Base-by-base conservation (phyloP, 2,888 invertebrate genomes). In the Folsomia manolachei region DNA sequence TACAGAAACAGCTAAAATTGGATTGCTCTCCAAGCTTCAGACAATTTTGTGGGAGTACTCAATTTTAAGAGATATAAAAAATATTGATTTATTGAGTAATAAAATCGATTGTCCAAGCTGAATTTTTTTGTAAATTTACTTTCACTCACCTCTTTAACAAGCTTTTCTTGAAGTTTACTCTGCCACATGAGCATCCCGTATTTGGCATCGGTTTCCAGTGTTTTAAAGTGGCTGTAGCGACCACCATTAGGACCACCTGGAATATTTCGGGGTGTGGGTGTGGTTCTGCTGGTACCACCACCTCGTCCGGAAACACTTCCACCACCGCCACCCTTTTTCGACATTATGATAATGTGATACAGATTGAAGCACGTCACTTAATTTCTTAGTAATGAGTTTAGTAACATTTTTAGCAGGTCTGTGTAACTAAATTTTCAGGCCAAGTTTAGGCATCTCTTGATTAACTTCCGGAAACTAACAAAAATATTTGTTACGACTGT, bases 151-250 rank as follows among this genome's bases (percentile, higher is more conserved):
- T 77, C 77, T 64, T 77, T 63, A 4, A 77, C 53, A 27, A 77
- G 71, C 67, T 75, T 77, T 23, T 75, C 75, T 53, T 77, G 77
- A 11, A 77, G 71, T 70, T 73, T 75, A 21, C 75, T 75, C 53
- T 77, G 77, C 77, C 77, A 77, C 64, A 77, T 23, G 25, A 77
- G 73, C 77, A 77, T 77, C 65, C 77, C 77, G 60, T 75, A 75
- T 56, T 67, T 67, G 1, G 67, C 14, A 19, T 67, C 67, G n/a
- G 52, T 67, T 23, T 25, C 51, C 52, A 67, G 14, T 24, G 56
- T 25, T 67, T 67, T 67, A 18, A 67, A 56, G 56, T 67, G 67
- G 26, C 67, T 67, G 56, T 53, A 23, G 14, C 67, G 53, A 4
- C 67, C 60, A 25, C 53, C 53, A 4, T 27, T 26, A 9, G 18